These are phyloP conservation scores for Ciconia maguari DNA, from an alignment of 2,113 vertebrate genomes.

Conservation along the genomic window DNA sequence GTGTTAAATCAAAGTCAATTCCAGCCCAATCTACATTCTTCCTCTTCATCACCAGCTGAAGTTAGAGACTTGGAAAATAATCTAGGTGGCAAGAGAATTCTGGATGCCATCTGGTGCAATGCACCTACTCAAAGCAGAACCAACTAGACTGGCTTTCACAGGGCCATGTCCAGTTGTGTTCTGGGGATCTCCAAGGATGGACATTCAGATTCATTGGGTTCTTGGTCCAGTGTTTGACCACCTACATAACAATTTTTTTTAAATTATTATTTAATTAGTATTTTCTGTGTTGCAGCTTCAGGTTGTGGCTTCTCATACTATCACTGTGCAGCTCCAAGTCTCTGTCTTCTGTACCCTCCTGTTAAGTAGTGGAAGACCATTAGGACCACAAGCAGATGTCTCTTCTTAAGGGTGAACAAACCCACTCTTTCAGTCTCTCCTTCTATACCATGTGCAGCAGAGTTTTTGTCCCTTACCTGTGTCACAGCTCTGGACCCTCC, in stretches of 20 bases:
- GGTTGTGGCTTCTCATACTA: background rate
- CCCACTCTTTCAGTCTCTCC: background rate
- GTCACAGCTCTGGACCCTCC: background rate
- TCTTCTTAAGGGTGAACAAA: background rate
- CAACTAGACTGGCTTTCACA: background rate
- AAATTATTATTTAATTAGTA: background rate
- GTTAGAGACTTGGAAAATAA: background rate
- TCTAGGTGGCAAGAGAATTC: background rate
- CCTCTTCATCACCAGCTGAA: background rate
- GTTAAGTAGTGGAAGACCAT: background rate
- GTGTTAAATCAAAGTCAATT: background rate
- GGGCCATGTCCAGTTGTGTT: background rate
- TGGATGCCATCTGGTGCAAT: background rate
- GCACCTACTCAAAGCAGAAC: background rate
- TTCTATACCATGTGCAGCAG: background rate
- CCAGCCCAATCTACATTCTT: background rate
- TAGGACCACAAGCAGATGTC: background rate
- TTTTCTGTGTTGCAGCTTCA: background rate
- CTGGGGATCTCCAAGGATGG: background rate
- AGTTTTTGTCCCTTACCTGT: background rate
- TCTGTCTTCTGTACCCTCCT: background rate
- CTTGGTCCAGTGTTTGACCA: background rate
- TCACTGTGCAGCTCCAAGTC: background rate
- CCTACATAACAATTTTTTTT: background rate
- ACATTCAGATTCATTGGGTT: background rate